A percentile compares a stretch with the other conserved stretches of the same genome.
Conservation (phyloP, 2,113 vertebrate species). For the Equus quagga region DNA sequence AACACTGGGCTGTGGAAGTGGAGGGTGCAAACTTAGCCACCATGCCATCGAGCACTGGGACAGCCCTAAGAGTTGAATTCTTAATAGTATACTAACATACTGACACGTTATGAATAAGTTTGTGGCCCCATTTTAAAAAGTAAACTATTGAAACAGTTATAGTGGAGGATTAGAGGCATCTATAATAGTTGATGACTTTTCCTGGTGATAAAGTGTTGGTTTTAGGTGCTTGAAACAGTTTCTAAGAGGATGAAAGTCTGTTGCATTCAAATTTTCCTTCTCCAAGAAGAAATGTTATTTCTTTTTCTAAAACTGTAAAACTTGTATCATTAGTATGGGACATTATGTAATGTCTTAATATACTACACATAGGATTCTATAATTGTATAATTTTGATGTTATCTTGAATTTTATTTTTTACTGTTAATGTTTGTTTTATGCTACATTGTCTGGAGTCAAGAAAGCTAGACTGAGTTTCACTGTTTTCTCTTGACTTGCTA, state of each 20-base stretch:
- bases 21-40: too few relatives aligned
- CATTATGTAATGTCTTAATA: neutral
- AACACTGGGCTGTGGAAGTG: too few relatives aligned
- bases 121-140: neutral
- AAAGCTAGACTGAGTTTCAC: neutral
- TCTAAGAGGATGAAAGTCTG: slow-evolving; percentile 37
- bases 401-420: slow-evolving; percentile 41
- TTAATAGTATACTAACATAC: neutral
- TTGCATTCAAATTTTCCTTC: neutral
- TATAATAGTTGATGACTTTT: slow-evolving; percentile 13
- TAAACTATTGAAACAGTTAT: neutral
- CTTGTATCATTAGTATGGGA: neutral
- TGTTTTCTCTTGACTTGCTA: slow-evolving; percentile 7
- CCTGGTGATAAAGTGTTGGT: slow-evolving; percentile 16
- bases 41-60: too few relatives aligned
- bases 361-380: neutral
- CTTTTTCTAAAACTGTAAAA: neutral
- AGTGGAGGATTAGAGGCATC: neutral
- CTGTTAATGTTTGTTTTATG: neutral
- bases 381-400: neutral
- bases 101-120: neutral
- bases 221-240: slow-evolving; percentile 28
- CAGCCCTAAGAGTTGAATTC: neutral
- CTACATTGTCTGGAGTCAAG: neutral
- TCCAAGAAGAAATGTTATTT: neutral